Evolutionary conservation across 92 coral and sea anemone genomes (phyloP), one percentile per base, ranked within the genome.

Genomic region (Pocillopora grandis): DNA sequence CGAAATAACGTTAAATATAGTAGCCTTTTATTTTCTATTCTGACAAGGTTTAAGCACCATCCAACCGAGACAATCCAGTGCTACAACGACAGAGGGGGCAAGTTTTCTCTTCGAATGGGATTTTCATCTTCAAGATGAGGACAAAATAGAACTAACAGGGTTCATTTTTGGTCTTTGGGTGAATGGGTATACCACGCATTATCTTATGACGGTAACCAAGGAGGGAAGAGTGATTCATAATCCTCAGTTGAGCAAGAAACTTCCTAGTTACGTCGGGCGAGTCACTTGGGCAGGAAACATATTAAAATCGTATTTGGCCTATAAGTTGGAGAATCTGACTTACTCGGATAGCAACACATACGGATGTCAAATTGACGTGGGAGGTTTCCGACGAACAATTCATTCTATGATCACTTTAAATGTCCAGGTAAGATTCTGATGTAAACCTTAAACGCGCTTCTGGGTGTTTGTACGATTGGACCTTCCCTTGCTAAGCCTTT

Each of bases 91-190:
- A 35, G 81, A 84, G 60, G 87, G 87, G 7, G 55, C 64, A 52
- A 62, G 42, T 21, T 55, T 66, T 65, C 75, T 42, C 18, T 76
- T 84, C 12, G 62, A 62, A 48, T 84, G 87, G 87, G 75, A 76
- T 64, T 84, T 52, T 65, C 10, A 12, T 33, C 75, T 84, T 55
- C 64, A 48, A n/a, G 56, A 74, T 66, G 17, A 58, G 13, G 75
- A 76, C 42, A 84, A 27, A 27, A 27, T 27, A 27, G 31, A 27
- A 27, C 31, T 27, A 27, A 27, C 31, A 27, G 31, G 31, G n/a
- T 52, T 84, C 27, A 71, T 76, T 31, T 84, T 84, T 75, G 87
- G 87, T 21, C 67, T 74, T 18, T 84, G 87, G 87, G 81, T 55
- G 49, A 55, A 74, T 6, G 87, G 81, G 9, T 84, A 61, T 20